A percentile compares a stretch with the other conserved stretches of the same genome.
These are phyloP conservation scores for Propithecus deckenii DNA, from an alignment of 2,797 vertebrate genomes.

Conservation along the genomic window DNA sequence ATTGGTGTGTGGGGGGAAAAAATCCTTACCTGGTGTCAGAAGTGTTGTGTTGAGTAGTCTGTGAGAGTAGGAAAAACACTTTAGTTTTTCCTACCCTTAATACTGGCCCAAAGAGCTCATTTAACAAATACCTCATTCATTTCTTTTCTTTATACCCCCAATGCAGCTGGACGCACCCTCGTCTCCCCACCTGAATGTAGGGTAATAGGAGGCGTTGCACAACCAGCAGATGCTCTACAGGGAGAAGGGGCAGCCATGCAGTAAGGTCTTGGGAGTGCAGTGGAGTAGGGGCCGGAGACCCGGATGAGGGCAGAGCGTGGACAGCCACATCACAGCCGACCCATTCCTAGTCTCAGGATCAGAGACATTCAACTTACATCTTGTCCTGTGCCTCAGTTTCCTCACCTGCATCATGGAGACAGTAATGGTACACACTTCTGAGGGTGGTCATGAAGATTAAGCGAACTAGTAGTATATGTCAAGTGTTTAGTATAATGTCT, in stretches of 20 bases:
- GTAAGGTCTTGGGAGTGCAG: not conserved
- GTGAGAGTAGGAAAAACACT: not conserved
- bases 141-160: not conserved
- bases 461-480: fast-evolving
- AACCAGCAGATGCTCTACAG: not conserved
- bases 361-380: not conserved
- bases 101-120: not conserved
- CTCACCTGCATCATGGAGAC: fast-evolving
- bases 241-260: fast-evolving
- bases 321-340: too few relatives aligned
- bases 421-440: not conserved
- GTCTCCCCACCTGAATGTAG: too few relatives aligned
- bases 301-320: fast-evolving
- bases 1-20: too few relatives aligned
- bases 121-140: not conserved
- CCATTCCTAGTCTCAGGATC: not conserved
- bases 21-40: not conserved
- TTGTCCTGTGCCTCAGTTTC: not conserved
- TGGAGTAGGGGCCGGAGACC: too few relatives aligned
- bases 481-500: not conserved
- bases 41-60: not conserved
- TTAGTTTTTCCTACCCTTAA: not conserved
- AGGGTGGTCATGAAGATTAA: not conserved
- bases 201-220: fast-evolving
- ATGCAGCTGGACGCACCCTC: too few relatives aligned